These are phyloP conservation scores for Gulo gulo DNA, from an alignment of 2,113 vertebrate species.

Conservation along the genomic window DNA sequence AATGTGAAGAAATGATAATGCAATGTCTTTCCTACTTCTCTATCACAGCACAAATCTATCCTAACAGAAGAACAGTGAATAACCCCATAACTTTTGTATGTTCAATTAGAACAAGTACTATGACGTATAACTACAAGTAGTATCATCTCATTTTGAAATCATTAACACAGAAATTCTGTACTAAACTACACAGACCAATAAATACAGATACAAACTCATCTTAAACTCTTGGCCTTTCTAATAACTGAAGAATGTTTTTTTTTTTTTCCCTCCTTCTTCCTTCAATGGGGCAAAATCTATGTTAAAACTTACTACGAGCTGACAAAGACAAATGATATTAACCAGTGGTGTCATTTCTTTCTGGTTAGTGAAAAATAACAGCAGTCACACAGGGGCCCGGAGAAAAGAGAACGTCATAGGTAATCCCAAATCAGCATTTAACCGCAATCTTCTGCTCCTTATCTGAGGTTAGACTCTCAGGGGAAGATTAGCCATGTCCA, in stretches of 20 bases:
- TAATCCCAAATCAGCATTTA: background rate
- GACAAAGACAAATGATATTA: background rate
- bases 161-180: background rate
- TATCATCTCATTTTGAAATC: conserved; percentile 22
- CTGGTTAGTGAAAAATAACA: background rate
- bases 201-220: background rate
- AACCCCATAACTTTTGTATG: background rate
- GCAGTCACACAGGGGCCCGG: background rate
- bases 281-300: background rate
- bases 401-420: background rate
- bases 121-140: background rate
- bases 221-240: background rate
- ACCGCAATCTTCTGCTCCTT: background rate
- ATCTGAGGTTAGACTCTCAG: background rate
- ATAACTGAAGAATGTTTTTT: background rate
- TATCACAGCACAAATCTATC: background rate
- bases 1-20: background rate
- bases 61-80: background rate
- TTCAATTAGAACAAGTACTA: background rate
- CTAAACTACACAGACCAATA: background rate
- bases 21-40: background rate
- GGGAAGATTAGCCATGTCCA: background rate
- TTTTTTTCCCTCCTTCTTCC: background rate
- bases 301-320: background rate
- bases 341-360: background rate